Base-by-base conservation (phyloP, 2,797 vertebrate genomes). In the Pygocentrus nattereri region DNA sequence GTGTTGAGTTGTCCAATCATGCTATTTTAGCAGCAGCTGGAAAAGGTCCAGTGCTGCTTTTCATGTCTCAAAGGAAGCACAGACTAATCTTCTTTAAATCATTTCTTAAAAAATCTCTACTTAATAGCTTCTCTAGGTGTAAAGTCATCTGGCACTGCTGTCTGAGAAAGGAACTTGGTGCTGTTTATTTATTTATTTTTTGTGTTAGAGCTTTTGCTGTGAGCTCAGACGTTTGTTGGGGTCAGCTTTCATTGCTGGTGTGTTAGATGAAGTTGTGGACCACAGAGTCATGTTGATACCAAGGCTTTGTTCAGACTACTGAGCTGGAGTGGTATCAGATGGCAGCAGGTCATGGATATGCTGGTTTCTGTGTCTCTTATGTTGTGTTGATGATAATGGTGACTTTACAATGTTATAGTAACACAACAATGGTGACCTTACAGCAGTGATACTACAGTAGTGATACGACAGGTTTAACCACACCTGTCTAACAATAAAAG, bases 251-350 rank as follows among this genome's bases (percentile, higher is more conserved):
- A 41, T 6, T 7, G 56, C 30, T 12, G 52, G 38, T 25, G 49
- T 34, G 61, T 65, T 65, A 65, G 27, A 25, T 30, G 15, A 59
- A 38, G 79, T 72, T 76, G 79, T 68, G 79, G 38, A 34, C 8
- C 0, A 12, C 0, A 31, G 59, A 38, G 74, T 27, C 47, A 49
- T 50, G 49, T 38, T 30, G 76, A 41, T 27, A 59, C 50, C 41
- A 12, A 10, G 8, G 10, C 4, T 80, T 80, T 80, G 59, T 74
- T 11, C 8, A 11, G 2, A 15, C 31, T 30, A 49, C 44, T 72
- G 56, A 64, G 47, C 58, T 80, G 18, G 41, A 62, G 31, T n/a
- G 65, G 41, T 58, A 75, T 75, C 52, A 23, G 21, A 7, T 74
- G 0, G 2, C 70, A 58, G 25, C 50, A 44, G 31, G 27, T 75